Evolutionary conservation across 1,140 invertebrate genomes (phyloP).

Genomic region (Lordiphosa clarofinis): DNA sequence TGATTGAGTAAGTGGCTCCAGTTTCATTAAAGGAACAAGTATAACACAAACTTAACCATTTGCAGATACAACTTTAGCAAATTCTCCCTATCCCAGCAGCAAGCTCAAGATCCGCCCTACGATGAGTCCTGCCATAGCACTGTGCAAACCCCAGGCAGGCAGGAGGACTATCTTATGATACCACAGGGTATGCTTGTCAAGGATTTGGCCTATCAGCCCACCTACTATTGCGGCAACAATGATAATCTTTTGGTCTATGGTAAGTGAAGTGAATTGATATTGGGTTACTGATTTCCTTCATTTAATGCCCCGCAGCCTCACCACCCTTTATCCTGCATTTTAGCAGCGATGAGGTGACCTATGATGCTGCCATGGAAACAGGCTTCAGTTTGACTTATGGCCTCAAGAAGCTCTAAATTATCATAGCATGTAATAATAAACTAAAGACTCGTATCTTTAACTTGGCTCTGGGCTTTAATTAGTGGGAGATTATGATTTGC

Average conservation of each 20-base stretch:
- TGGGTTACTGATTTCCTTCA: background rate
- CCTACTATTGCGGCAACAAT: conserved; percentile 63
- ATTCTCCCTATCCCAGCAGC: conserved; percentile 51
- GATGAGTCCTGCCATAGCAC: conserved; percentile 59
- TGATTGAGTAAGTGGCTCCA: conserved; percentile 71
- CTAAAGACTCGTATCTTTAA: conserved; percentile 43
- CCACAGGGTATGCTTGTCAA: conserved; percentile 65
- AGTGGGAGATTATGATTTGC: conserved; percentile 28
- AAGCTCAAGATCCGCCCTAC: conserved; percentile 48
- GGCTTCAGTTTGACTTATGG: conserved; percentile 64
- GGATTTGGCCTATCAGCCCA: conserved; percentile 77
- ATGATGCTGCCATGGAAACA: conserved; percentile 48
- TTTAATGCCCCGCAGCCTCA: conserved; percentile 27
- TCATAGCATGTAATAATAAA: conserved; percentile 61
- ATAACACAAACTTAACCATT: too few relatives aligned
- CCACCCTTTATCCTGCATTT: conserved; percentile 62
- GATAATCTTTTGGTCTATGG: conserved; percentile 58
- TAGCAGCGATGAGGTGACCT: conserved; percentile 55
- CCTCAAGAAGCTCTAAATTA: conserved; percentile 34
- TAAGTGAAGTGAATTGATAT: conserved; percentile 26
- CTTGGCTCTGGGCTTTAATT: conserved; percentile 3
- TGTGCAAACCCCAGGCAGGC: conserved; percentile 47
- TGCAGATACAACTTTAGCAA: conserved; percentile 55
- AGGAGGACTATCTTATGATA: conserved; percentile 81
- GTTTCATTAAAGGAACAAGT: too few relatives aligned